phyloP scores from a whole-genome alignment of 2,113 vertebrate genomes.

The Rhabdomys dilectus region DNA sequence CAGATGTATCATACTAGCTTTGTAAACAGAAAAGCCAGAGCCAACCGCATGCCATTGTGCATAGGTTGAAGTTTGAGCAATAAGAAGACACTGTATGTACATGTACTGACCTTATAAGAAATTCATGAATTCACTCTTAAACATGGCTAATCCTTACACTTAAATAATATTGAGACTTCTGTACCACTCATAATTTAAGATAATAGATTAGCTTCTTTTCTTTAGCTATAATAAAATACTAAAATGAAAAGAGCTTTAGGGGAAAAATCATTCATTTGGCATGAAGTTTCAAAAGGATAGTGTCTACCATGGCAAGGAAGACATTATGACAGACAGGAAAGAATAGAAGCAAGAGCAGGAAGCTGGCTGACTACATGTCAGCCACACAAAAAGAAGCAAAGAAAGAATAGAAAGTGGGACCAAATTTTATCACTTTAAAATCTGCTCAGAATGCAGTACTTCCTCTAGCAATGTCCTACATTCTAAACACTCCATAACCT shows the following conservation, averaged over 20 bases:
- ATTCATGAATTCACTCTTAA: not conserved
- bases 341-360: not conserved
- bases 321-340: not conserved
- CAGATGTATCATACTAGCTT: rapidly evolving
- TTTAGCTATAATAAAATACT: not conserved
- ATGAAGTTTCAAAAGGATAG: not conserved
- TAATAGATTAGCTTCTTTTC: not conserved
- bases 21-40: not conserved
- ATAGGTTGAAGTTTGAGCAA: not conserved
- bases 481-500: not conserved
- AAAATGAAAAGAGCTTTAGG: too few relatives aligned
- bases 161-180: not conserved
- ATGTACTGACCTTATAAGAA: not conserved
- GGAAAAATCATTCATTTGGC: not conserved
- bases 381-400: not conserved
- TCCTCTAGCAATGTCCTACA: too few relatives aligned
- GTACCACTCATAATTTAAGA: not conserved
- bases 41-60: not conserved
- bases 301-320: too few relatives aligned
- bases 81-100: not conserved
- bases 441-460: not conserved
- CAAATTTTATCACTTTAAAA: not conserved
- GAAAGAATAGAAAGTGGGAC: not conserved
- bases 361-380: not conserved
- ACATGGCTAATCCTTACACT: not conserved